A percentile compares a stretch with the other conserved stretches of the same genome.
These are phyloP conservation scores for Corythornis madagascariensis DNA, from an alignment of 2,113 vertebrate genomes.

Conservation along the genomic window DNA sequence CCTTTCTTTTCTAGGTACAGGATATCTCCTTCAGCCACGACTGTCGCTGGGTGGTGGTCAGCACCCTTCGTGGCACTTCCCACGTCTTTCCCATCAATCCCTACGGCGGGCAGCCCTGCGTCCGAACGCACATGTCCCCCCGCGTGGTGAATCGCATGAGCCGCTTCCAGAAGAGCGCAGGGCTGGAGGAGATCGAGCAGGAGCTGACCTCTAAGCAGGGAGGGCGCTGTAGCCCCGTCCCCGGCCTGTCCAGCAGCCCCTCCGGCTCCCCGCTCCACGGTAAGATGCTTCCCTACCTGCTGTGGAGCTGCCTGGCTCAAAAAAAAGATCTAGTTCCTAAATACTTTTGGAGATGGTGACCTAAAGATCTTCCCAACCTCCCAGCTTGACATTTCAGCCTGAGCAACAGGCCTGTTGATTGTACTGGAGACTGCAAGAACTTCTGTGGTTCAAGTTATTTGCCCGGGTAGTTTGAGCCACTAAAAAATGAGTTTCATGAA, in stretches of 20 bases:
- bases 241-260: conserved; percentile 93
- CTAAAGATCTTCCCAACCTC: neutral
- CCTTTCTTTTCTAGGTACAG: conserved; percentile 83
- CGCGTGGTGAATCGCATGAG: conserved; percentile 98
- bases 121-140: conserved; percentile 95
- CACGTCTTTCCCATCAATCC: conserved; percentile 97
- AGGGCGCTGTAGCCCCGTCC: conserved; percentile 92
- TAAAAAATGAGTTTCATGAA: neutral
- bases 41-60: conserved; percentile 96
- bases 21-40: conserved; percentile 99
- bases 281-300: conserved; percentile 15
- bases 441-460: neutral
- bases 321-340: neutral
- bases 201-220: conserved; percentile 91
- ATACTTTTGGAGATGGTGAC: neutral
- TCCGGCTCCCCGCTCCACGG: conserved; percentile 95
- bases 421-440: neutral
- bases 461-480: neutral
- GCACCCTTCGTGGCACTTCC: conserved; percentile 94
- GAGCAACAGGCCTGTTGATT: neutral
- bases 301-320: neutral
- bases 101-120: conserved; percentile 92
- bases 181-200: conserved; percentile 96
- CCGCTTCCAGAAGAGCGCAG: conserved; percentile 97
- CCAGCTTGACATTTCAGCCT: neutral